Evolutionary conservation across 2,888 invertebrate species (phyloP).

Genomic region (Cistogaster globosa): DNA sequence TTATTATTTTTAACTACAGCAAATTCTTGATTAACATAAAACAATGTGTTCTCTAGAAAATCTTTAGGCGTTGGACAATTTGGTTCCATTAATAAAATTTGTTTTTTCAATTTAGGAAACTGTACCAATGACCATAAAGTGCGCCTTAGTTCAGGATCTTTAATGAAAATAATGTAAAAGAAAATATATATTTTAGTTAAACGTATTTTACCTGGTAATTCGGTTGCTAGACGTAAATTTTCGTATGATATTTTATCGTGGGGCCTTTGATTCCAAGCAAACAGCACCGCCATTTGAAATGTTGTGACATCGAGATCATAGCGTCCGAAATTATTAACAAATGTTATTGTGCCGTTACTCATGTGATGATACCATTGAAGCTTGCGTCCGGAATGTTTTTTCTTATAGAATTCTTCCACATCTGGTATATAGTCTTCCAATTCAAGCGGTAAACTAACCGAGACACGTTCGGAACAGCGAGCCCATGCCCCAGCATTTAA

Average conservation of each 20-base stretch:
- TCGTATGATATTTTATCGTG: conserved; percentile 97
- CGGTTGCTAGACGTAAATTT: conserved; percentile 97
- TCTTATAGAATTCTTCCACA: conserved; percentile 99
- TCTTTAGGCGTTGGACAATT: conserved; percentile 94
- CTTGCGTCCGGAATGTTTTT: conserved; percentile 98
- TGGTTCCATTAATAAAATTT: conserved; percentile 92
- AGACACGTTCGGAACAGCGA: conserved; percentile 95
- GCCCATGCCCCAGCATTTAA: conserved; percentile 99
- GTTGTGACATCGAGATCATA: conserved; percentile 99
- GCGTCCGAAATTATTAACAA: conserved; percentile 94
- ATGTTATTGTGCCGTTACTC: conserved; percentile 99
- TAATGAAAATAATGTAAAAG: conserved; percentile 13
- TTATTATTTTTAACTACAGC: conserved; percentile 97
- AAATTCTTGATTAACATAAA: conserved; percentile 99
- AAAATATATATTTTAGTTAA: background rate
- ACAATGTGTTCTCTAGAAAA: conserved; percentile 94
- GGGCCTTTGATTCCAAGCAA: conserved; percentile 99
- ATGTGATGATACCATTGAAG: conserved; percentile 99
- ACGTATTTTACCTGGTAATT: conserved; percentile 88
- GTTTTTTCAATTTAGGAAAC: conserved; percentile 97
- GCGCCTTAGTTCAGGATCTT: conserved; percentile 94
- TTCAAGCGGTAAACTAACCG: conserved; percentile 97
- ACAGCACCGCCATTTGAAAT: conserved; percentile 99
- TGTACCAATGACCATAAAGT: conserved; percentile 98
- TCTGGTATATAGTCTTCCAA: conserved; percentile 99